A percentile compares a stretch with the other conserved stretches of the same genome.
phyloP scores from a whole-genome alignment of 2,888 invertebrate genomes.

The Aphidoletes aphidimyza region DNA sequence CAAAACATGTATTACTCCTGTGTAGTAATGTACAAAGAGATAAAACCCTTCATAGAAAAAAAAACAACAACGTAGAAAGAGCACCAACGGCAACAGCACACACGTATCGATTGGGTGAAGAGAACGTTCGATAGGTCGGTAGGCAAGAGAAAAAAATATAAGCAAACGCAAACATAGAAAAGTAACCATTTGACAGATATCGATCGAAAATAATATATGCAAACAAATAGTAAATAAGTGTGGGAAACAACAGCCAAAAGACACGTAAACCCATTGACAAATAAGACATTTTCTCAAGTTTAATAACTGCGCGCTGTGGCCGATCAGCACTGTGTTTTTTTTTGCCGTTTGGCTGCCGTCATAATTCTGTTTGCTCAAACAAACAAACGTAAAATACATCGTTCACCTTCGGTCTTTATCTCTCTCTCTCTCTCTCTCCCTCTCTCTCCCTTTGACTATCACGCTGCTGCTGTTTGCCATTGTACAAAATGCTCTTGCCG shows the following conservation, averaged over 20 bases:
- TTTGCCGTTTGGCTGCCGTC: slow-evolving; percentile 6
- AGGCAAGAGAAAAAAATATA: not conserved
- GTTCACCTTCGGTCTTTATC: too few relatives aligned
- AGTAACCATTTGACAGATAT: slow-evolving; percentile 53
- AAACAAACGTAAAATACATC: slow-evolving; percentile 17
- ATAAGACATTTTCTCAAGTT: slow-evolving; percentile 45
- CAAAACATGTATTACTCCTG: not conserved
- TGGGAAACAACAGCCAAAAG: slow-evolving; percentile 49
- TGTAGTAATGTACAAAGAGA: slow-evolving; percentile 22
- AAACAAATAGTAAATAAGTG: slow-evolving; percentile 53
- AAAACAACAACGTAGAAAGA: not conserved
- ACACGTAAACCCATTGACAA: slow-evolving; percentile 28
- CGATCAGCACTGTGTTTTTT: not conserved
- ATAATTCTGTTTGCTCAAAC: slow-evolving; percentile 34
- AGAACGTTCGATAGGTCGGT: not conserved
- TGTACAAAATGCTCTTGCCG: not conserved
- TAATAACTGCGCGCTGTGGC: not conserved
- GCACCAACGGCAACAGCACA: not conserved
- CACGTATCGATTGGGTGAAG: not conserved
- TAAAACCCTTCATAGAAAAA: slow-evolving; percentile 5
- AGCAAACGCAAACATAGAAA: not conserved
- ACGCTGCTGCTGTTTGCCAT: too few relatives aligned
- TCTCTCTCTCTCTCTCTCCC: too few relatives aligned
- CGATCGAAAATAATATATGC: slow-evolving; percentile 53
- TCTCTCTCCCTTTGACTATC: too few relatives aligned